phyloP scores from a whole-genome alignment of 2,888 invertebrate species.

The Belgica antarctica region DNA sequence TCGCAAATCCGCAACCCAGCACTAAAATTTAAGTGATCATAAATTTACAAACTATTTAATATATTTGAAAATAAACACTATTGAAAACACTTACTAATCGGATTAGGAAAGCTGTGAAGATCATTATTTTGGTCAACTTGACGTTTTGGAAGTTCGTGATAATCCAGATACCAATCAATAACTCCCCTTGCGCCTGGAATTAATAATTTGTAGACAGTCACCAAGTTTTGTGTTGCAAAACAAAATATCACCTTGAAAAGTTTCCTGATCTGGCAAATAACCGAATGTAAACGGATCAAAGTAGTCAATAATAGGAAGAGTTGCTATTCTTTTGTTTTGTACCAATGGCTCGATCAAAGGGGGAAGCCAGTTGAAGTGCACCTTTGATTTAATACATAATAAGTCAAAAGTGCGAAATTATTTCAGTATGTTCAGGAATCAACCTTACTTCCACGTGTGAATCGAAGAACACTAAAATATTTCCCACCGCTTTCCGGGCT shows the following conservation, averaged over 20 bases:
- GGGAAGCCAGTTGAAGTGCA: conserved; percentile 68
- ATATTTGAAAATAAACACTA: too few species aligned
- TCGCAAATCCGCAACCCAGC: conserved; percentile 34
- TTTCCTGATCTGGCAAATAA: not conserved
- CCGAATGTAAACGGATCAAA: conserved; percentile 8
- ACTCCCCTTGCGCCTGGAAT: not conserved
- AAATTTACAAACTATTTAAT: too few species aligned
- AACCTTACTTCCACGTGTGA: conserved; percentile 96
- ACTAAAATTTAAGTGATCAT: too few species aligned
- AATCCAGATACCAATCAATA: conserved; percentile 32
- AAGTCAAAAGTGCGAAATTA: too few species aligned
- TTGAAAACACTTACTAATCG: too few species aligned
- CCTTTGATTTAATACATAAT: too few species aligned
- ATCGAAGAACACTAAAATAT: conserved; percentile 86
- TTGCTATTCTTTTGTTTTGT: conserved; percentile 57
- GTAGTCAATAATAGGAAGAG: conserved; percentile 30
- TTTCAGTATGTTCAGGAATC: too few species aligned
- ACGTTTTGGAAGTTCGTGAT: not conserved
- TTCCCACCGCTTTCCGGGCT: conserved; percentile 76
- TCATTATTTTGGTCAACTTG: not conserved
- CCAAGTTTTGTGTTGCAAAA: too few species aligned
- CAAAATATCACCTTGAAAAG: not conserved
- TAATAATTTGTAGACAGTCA: not conserved
- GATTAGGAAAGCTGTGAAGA: not conserved
- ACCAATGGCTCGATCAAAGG: conserved; percentile 59